Base-by-base conservation (phyloP, 2,113 vertebrate species). In the Brachypodius melanocephalos region DNA sequence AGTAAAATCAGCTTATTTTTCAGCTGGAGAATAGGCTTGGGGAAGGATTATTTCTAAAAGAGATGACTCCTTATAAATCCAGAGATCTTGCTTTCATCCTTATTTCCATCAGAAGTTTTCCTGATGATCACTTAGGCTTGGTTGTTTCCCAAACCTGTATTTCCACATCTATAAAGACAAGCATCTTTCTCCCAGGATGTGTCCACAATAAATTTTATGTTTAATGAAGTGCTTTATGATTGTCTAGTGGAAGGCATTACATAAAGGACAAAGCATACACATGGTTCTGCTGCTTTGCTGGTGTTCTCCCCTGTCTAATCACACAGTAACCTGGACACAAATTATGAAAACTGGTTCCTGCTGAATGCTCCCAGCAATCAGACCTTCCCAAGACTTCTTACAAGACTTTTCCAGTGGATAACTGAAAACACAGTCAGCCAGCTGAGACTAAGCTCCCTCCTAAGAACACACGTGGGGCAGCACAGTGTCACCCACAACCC, bases 1-100 rank as follows among this genome's bases (percentile, higher is more conserved):
- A 85, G 73, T 46, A 78, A 78, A 91, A 90, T 46, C 80, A 91
- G 52, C 40, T 81, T 63, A 78, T 51, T 82, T 89, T 89, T 55
- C 55, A 78, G n/a, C 38, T 68, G 61, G 54, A 73, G 61, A 92
- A 81, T 17, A 85, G 62, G 59, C 38, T 63, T 29, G 45, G 12
- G 31, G 34, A 54, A 77, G 14, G 59, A 88, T 76, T 85, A 66
- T n/a, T 80, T 73, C 43, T 45, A 8, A 48, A 32, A 49, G 32
- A 88, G 54, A 57, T 21, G 20, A 85, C 16, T 42, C 61, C 36
- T 85, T 43, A 26, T 14, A 81, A 89, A 80, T 28, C 55, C 88
- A 81, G 48, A 48, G 61, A 61, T 77, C 17, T 32, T 52, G 24
- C 49, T 87, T 89, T 72, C 83, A 75, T 48, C 54, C 45, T 85